These are phyloP conservation scores for Solea solea DNA, from an alignment of 2,113 vertebrate genomes.

Conservation along the genomic window DNA sequence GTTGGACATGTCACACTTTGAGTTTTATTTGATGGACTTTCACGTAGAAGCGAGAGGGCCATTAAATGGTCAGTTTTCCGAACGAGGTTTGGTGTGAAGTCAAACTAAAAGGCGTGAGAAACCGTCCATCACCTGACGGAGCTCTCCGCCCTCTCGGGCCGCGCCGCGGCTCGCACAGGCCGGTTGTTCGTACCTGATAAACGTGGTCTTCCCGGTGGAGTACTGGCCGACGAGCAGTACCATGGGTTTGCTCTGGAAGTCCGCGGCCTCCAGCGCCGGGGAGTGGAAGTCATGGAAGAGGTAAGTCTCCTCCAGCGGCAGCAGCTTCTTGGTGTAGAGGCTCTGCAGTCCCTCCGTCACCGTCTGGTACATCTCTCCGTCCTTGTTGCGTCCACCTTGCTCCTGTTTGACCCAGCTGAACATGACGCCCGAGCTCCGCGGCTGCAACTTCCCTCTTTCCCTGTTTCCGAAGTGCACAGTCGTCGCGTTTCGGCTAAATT, in stretches of 20 bases:
- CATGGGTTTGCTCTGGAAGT: constrained; percentile 86
- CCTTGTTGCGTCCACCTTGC: constrained; percentile 78
- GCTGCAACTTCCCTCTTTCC: neutral
- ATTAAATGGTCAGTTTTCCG: no score
- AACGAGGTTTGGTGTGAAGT: neutral
- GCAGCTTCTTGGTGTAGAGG: constrained; percentile 81
- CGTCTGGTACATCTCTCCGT: constrained; percentile 83
- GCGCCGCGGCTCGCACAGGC: neutral
- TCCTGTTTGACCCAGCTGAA: constrained; percentile 84
- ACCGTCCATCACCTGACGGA: neutral
- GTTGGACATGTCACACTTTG: no score
- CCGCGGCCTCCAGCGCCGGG: constrained; percentile 82
- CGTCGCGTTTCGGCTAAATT: neutral
- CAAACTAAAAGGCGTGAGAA: neutral
- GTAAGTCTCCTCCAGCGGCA: constrained; percentile 83
- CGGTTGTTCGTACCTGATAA: constrained; percentile 77
- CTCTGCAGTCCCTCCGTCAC: constrained; percentile 82
- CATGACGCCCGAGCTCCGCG: constrained; percentile 33
- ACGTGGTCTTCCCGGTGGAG: constrained; percentile 85
- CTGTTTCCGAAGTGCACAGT: neutral
- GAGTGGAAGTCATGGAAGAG: constrained; percentile 86
- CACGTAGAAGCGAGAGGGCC: no score
- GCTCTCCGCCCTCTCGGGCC: neutral
- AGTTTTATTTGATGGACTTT: no score
- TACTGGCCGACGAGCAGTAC: constrained; percentile 85